These are phyloP conservation scores for Picathartes gymnocephalus DNA, from an alignment of 2,113 vertebrate genomes.

Conservation along the genomic window DNA sequence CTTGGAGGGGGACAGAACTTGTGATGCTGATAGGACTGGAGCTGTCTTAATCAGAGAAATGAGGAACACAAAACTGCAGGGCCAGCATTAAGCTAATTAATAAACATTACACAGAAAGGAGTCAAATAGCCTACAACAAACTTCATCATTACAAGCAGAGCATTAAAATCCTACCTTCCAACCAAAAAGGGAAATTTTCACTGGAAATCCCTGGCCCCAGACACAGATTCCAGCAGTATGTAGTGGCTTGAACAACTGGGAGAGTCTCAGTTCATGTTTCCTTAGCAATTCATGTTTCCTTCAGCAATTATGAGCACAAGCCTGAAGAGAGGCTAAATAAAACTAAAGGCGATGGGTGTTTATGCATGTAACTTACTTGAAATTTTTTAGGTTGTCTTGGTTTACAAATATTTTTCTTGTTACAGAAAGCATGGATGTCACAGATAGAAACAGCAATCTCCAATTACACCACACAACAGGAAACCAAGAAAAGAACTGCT, in stretches of 20 bases:
- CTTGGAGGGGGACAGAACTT: background rate
- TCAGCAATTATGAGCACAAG: background rate
- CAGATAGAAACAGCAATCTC: constrained; percentile 79
- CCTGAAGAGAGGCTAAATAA: background rate
- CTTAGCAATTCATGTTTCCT: background rate
- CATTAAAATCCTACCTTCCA: background rate
- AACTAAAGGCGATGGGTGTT: background rate
- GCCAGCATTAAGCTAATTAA: background rate
- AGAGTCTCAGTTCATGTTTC: background rate
- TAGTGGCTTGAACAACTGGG: background rate
- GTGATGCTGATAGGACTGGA: background rate
- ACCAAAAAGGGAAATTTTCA: background rate
- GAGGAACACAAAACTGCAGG: background rate
- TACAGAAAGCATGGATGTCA: constrained; percentile 84
- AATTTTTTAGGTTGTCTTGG: background rate
- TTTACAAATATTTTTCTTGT: background rate
- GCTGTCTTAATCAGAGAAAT: background rate
- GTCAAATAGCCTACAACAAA: background rate
- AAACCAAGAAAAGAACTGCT: constrained; percentile 39
- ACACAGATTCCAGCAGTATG: background rate
- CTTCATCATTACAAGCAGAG: background rate
- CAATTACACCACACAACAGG: constrained; percentile 3
- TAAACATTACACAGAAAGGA: background rate
- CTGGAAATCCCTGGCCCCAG: background rate
- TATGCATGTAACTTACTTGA: background rate